Evolutionary conservation across 1,140 invertebrate species (phyloP).

Genomic region (Drosophila pruinosa): DNA sequence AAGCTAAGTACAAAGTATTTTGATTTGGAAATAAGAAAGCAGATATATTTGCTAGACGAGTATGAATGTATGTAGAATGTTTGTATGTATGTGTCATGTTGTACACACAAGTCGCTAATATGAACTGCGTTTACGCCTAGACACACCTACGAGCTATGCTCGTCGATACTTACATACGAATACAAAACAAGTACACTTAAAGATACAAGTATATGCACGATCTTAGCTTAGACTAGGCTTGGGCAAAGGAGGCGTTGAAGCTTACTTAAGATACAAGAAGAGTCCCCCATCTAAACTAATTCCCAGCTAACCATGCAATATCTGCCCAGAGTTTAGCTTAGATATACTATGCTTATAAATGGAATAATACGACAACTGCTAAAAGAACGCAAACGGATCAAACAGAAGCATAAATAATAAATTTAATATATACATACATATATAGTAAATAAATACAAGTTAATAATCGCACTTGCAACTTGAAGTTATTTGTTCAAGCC

Average conservation of each 20-base stretch:
- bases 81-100: slow-evolving; percentile 4
- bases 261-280: background rate
- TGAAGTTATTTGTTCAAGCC: slow-evolving; percentile 6
- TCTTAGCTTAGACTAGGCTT: background rate
- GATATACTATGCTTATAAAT: background rate
- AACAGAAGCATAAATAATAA: background rate
- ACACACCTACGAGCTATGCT: slow-evolving; percentile 1
- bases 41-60: slow-evolving; percentile 15
- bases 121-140: slow-evolving; percentile 36
- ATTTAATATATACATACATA: background rate
- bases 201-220: slow-evolving; percentile 11
- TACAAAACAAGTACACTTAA: slow-evolving; percentile 19
- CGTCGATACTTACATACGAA: slow-evolving; percentile 19
- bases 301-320: slow-evolving; percentile 22
- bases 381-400: background rate
- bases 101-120: slow-evolving; percentile 42
- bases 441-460: background rate
- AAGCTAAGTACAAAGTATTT: slow-evolving; percentile 55
- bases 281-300: background rate
- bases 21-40: slow-evolving; percentile 58
- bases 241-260: background rate
- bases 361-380: background rate
- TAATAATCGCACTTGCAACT: slow-evolving; percentile 8
- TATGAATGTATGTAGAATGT: slow-evolving; percentile 30
- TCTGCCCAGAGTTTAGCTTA: slow-evolving; percentile 2